phyloP scores from a whole-genome alignment of 2,888 invertebrate genomes.

The Cryptus armator region DNA sequence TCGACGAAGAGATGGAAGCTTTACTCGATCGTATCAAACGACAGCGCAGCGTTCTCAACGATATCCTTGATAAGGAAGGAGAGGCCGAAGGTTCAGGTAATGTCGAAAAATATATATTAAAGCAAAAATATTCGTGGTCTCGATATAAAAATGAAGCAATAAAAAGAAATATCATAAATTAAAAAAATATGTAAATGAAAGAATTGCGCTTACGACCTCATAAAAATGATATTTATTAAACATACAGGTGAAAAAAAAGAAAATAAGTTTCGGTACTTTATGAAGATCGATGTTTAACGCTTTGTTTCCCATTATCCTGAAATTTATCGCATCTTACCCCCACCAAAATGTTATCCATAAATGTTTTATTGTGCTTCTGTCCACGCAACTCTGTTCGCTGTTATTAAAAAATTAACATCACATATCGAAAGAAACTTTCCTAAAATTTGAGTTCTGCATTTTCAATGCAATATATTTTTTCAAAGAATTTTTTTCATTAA shows the following conservation, averaged over 20 bases:
- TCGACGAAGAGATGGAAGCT: constrained; percentile 88
- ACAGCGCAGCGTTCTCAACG: constrained; percentile 90
- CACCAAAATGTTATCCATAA: background rate
- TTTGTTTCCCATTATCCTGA: background rate
- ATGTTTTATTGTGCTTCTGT: constrained; percentile 42
- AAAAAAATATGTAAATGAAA: background rate
- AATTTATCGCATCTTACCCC: background rate
- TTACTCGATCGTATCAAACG: constrained; percentile 89
- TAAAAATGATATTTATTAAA: background rate
- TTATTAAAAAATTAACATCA: constrained; percentile 5
- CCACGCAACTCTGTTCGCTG: constrained; percentile 17
- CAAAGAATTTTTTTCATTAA: no score
- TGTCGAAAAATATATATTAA: constrained; percentile 12
- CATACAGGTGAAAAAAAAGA: background rate
- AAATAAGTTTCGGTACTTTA: background rate
- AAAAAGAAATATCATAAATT: background rate
- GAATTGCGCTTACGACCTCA: background rate
- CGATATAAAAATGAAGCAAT: background rate
- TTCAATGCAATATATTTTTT: no score
- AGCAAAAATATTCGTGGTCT: background rate
- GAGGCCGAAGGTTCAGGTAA: constrained; percentile 76
- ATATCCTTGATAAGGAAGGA: constrained; percentile 88
- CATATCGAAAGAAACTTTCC: constrained; percentile 2
- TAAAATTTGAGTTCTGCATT: background rate
- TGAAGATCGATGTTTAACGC: constrained; percentile 29